Conservation (phyloP, 2,113 vertebrate species). For the Gracilinanus agilis region DNA sequence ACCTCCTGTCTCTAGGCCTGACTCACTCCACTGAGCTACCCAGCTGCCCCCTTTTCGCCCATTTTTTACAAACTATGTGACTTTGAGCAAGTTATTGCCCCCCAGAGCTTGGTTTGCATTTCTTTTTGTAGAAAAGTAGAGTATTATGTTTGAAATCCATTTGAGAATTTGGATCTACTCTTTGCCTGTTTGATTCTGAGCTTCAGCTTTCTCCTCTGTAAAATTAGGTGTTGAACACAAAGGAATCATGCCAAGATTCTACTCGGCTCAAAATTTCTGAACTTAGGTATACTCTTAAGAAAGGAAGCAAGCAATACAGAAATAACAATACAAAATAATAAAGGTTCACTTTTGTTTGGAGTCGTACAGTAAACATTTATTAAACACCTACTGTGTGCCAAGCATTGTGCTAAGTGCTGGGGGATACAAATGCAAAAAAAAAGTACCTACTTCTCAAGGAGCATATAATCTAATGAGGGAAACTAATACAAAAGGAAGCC, state of each 20-base stretch:
- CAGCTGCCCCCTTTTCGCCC: too few relatives aligned
- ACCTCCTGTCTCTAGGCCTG: too few relatives aligned
- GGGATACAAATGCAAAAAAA: not conserved
- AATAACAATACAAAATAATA: not conserved
- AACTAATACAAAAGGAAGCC: not conserved
- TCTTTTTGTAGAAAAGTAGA: not conserved
- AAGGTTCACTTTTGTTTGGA: not conserved
- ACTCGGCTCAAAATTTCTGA: not conserved
- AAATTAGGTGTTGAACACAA: not conserved
- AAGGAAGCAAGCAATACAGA: not conserved
- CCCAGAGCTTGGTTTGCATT: not conserved
- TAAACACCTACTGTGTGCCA: too few relatives aligned
- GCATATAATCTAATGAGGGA: not conserved
- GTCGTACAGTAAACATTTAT: conserved; percentile 35
- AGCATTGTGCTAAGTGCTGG: conserved; percentile 4
- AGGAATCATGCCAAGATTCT: not conserved
- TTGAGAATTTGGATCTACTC: not conserved
- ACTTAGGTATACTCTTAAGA: not conserved
- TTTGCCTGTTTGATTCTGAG: not conserved
- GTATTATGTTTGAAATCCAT: not conserved
- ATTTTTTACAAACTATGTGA: not conserved
- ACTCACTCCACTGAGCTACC: too few relatives aligned
- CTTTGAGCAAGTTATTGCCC: not conserved
- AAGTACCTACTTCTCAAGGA: too few relatives aligned
- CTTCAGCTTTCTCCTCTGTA: not conserved